Conservation (phyloP, 2,797 vertebrate genomes). For the Acipenser oxyrinchus region DNA sequence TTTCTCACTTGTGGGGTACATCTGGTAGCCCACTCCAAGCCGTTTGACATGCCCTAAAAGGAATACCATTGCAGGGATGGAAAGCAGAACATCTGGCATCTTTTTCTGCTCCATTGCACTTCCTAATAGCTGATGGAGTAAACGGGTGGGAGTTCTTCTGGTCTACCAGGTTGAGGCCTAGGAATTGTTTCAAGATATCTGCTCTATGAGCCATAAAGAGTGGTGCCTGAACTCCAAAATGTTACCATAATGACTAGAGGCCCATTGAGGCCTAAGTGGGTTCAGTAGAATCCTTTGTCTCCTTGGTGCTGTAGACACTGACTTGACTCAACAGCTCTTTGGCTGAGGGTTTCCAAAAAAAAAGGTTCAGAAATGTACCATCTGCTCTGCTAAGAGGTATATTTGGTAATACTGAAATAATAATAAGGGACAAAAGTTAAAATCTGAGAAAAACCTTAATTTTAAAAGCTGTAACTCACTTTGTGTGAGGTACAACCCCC, state of each 20-base stretch:
- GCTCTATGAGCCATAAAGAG: background rate
- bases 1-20: background rate
- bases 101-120: conserved; percentile 9
- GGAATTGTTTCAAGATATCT: conserved; percentile 2
- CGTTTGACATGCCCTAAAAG: background rate
- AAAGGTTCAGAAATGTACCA: no score
- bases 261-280: background rate
- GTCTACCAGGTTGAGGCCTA: conserved; percentile 4
- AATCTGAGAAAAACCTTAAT: no score
- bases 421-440: no score
- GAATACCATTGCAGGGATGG: background rate
- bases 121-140: conserved; percentile 8
- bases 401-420: no score
- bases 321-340: background rate
- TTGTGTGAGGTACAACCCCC: background rate
- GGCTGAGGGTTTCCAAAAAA: background rate
- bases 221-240: background rate
- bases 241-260: background rate
- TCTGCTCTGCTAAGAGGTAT: no score
- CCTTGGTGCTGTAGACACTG: background rate
- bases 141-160: conserved; percentile 5
- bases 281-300: background rate
- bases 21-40: conserved; percentile 1
- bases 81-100: conserved; percentile 8
- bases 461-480: background rate